Evolutionary conservation across 1,140 invertebrate genomes (phyloP).

Genomic region (Anthonomus grandis): DNA sequence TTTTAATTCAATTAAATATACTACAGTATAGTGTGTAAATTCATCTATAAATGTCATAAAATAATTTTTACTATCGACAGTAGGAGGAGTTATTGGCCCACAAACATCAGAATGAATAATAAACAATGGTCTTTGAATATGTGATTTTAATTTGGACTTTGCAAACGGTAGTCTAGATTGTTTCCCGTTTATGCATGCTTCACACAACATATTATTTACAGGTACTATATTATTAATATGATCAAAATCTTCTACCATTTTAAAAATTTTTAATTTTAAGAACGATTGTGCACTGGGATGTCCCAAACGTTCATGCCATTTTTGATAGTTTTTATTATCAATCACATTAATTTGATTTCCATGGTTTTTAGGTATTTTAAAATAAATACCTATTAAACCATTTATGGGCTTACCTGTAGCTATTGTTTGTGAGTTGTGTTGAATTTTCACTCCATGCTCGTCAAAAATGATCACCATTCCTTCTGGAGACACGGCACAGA

Average conservation of each 20-base stretch:
- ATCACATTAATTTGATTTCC: background rate
- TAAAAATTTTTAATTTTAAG: slow-evolving; percentile 36
- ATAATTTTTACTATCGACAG: slow-evolving; percentile 44
- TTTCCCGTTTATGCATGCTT: slow-evolving; percentile 51
- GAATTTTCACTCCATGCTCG: background rate
- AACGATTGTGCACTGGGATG: slow-evolving; percentile 11
- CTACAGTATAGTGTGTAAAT: slow-evolving; percentile 43
- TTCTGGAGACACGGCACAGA: background rate
- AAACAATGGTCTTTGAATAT: slow-evolving; percentile 47
- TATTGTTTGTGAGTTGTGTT: background rate
- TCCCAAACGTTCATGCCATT: slow-evolving; percentile 28
- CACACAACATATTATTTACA: slow-evolving; percentile 45
- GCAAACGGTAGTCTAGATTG: slow-evolving; percentile 47
- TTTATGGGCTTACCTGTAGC: background rate
- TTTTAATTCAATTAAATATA: slow-evolving; percentile 44
- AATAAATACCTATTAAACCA: background rate
- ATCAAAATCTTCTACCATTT: slow-evolving; percentile 41
- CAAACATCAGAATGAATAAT: slow-evolving; percentile 50
- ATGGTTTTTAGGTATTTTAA: background rate
- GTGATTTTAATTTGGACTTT: slow-evolving; percentile 40
- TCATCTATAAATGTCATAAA: slow-evolving; percentile 47
- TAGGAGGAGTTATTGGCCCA: slow-evolving; percentile 47
- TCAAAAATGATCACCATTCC: background rate
- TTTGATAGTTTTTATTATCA: slow-evolving; percentile 4
- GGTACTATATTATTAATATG: slow-evolving; percentile 33